phyloP scores from a whole-genome alignment of 92 coral and sea anemone genomes.

The Parazoanthus atlanticus region DNA sequence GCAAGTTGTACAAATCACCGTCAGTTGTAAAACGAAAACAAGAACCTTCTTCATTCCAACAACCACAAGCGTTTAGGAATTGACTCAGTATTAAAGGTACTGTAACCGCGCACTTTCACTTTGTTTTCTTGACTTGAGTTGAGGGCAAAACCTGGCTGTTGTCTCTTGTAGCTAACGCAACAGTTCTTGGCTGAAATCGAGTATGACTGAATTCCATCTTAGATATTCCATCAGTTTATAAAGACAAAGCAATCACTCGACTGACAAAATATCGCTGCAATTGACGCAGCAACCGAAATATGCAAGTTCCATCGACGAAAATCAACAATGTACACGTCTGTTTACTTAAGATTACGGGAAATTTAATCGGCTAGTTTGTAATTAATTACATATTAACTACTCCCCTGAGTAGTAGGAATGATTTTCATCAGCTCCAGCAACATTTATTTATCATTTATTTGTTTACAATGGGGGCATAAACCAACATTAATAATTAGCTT shows the following conservation, averaged over 20 bases:
- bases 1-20: constrained; percentile 5
- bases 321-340: neutral
- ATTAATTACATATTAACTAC: constrained; percentile 22
- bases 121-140: neutral
- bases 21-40: neutral
- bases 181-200: neutral
- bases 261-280: neutral
- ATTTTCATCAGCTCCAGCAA: no score
- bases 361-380: constrained; percentile 17
- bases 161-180: neutral
- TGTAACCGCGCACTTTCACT: neutral
- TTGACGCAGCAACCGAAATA: constrained; percentile 17
- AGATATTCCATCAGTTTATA: neutral
- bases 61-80: neutral
- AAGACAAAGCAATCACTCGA: neutral
- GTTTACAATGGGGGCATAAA: no score
- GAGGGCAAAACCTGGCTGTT: neutral
- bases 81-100: neutral
- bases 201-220: neutral
- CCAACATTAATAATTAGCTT: no score
- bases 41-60: constrained; percentile 20
- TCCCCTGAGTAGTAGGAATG: neutral
- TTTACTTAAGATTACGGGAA: constrained; percentile 12
- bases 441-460: no score
- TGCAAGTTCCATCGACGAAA: constrained; percentile 7